Evolutionary conservation across 1,140 invertebrate species (phyloP).

Genomic region (Drosophila aff.): DNA sequence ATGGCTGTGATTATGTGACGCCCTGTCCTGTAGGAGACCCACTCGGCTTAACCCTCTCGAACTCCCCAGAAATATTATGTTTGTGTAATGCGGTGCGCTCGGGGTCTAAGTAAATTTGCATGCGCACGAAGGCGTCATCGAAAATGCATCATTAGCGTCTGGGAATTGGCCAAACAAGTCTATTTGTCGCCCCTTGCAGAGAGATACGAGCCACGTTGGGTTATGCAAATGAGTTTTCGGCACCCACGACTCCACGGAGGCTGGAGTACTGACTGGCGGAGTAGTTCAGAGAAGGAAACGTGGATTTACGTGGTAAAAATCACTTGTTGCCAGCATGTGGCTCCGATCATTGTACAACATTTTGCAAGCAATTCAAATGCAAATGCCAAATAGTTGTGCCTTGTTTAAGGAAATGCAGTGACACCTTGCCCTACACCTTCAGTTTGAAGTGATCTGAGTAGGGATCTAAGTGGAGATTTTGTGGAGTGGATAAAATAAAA

Average conservation of each 20-base stretch:
- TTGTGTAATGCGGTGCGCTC: conserved; percentile 50
- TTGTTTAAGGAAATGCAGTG: not conserved
- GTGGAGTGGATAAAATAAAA: too few species aligned
- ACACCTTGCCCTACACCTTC: conserved; percentile 4
- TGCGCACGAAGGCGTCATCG: conserved; percentile 71
- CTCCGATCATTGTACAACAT: conserved; percentile 51
- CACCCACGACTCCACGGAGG: conserved; percentile 33
- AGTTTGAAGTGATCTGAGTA: not conserved
- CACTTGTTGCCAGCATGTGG: conserved; percentile 76
- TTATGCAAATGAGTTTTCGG: conserved; percentile 64
- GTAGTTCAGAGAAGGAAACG: not conserved
- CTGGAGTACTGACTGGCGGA: not conserved
- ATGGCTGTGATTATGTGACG: conserved; percentile 67
- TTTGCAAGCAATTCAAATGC: conserved; percentile 65
- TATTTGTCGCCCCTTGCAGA: conserved; percentile 70
- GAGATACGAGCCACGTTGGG: conserved; percentile 59
- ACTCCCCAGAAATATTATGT: conserved; percentile 9
- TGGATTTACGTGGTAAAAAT: conserved; percentile 28
- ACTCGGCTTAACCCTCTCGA: not conserved
- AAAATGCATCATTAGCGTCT: conserved; percentile 82
- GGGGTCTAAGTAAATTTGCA: conserved; percentile 63
- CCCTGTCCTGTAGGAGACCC: not conserved
- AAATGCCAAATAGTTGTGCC: conserved; percentile 44
- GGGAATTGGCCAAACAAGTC: conserved; percentile 79
- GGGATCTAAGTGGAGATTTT: too few species aligned